phyloP scores from a whole-genome alignment of 2,888 invertebrate species.

The Acheta domesticus region DNA sequence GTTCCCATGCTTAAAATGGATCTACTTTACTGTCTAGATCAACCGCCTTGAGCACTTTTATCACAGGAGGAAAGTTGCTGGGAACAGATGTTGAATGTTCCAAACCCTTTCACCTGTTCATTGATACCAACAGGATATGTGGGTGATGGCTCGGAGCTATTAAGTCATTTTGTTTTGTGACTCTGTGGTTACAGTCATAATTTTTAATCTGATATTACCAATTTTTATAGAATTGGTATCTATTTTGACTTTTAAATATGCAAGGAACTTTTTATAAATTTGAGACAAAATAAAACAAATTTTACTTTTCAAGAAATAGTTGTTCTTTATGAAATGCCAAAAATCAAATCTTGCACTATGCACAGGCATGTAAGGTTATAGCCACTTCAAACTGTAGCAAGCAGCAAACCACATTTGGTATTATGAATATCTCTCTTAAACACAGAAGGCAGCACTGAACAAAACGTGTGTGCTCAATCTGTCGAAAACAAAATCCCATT shows the following conservation, averaged over 20 bases:
- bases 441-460: neutral
- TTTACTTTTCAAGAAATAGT: neutral
- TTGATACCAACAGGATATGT: neutral
- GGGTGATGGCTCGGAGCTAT: neutral
- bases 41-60: slow-evolving; percentile 9
- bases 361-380: neutral
- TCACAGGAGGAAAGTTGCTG: neutral
- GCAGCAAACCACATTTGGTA: slow-evolving; percentile 18
- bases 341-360: neutral
- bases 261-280: slow-evolving; percentile 2
- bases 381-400: neutral
- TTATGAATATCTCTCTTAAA: neutral
- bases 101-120: neutral
- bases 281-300: slow-evolving; percentile 6
- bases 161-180: neutral
- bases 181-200: no score
- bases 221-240: no score
- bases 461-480: neutral
- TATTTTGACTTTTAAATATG: neutral
- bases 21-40: neutral
- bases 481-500: neutral
- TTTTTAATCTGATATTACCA: no score
- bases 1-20: neutral
- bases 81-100: neutral
- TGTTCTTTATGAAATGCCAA: neutral